These are phyloP conservation scores for Orchesella cincta DNA, from an alignment of 1,140 invertebrate species.

Conservation along the genomic window DNA sequence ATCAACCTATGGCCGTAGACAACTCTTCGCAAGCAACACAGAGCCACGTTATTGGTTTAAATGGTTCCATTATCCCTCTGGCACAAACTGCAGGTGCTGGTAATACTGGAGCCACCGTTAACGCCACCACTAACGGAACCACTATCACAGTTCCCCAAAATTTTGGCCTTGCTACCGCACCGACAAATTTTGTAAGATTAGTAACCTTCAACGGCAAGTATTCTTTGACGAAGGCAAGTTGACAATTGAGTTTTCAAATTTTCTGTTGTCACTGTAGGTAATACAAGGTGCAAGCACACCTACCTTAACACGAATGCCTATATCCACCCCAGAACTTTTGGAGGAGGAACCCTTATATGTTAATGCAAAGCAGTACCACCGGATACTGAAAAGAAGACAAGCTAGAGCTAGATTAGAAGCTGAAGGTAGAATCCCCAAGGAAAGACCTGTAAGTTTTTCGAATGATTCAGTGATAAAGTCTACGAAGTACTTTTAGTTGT, in stretches of 20 bases:
- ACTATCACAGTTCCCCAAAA: conserved; percentile 55
- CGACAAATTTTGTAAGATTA: conserved; percentile 63
- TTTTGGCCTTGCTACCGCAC: conserved; percentile 61
- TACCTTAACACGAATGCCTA: conserved; percentile 67
- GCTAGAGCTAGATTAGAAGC: conserved; percentile 88
- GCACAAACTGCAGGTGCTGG: conserved; percentile 62
- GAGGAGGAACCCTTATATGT: conserved; percentile 96
- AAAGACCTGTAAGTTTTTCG: conserved; percentile 79
- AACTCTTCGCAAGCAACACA: conserved; percentile 53
- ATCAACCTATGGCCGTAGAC: conserved; percentile 73
- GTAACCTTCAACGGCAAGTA: background rate
- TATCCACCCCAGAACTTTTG: conserved; percentile 70
- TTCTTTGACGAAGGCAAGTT: conserved; percentile 27
- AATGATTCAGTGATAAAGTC: no score
- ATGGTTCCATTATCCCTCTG: conserved; percentile 47
- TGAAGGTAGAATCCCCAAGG: conserved; percentile 93
- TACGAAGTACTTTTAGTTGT: background rate
- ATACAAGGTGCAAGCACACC: conserved; percentile 65
- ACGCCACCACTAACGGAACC: conserved; percentile 49
- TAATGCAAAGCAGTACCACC: conserved; percentile 96
- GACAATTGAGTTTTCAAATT: background rate
- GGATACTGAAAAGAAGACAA: conserved; percentile 85
- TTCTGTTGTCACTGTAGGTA: conserved; percentile 59
- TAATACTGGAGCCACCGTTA: conserved; percentile 58
- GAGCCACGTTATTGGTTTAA: conserved; percentile 40